Evolutionary conservation across 2,797 vertebrate genomes (phyloP), one percentile per base, ranked within the genome.

Genomic region (Craterocephalus amniculus): DNA sequence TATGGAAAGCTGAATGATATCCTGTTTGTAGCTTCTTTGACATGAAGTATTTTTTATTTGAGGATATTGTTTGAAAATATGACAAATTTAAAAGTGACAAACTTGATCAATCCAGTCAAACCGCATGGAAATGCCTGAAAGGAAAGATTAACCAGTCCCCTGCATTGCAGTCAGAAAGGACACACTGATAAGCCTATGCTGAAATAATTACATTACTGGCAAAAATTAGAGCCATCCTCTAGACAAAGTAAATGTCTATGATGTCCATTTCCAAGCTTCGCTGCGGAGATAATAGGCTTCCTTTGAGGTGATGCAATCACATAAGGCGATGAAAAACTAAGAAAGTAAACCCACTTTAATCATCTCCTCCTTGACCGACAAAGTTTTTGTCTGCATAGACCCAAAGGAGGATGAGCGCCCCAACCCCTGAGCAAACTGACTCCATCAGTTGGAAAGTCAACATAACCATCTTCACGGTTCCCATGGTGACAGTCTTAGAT

Each of bases 231-330:
- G 48, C 62, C 13, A 4, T 63, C 58, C 54, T 74, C 63, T 63
- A 29, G 0, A 54, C 70, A 74, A 3, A 26, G 6, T 79, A 74
- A 85, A 80, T 73, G 55, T 57, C 62, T 35, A 27, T 71, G 9
- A 38, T 78, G 79, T 74, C 38, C 51, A 14, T 65, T 51, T 61
- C 69, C 57, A 59, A 62, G 73, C 58, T 64, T 63, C 0, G 4
- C 67, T 71, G 77, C 81, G 58, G 63, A 72, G 72, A 82, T 79
- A 81, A 84, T 48, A 65, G 49, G 45, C 70, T 80, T 63, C 70
- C 43, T 62, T 66, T 31, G 38, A 79, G 67, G 65, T 78, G 76
- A 82, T 76, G 78, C 72, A 78, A 81, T 83, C 78, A 55, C 62
- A 80, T 74, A 71, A 80, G 65, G 38, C 70, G 61, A 56, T 49